Base-by-base conservation (phyloP, 2,888 invertebrate genomes). In the Ornithoptera alexandrae region DNA sequence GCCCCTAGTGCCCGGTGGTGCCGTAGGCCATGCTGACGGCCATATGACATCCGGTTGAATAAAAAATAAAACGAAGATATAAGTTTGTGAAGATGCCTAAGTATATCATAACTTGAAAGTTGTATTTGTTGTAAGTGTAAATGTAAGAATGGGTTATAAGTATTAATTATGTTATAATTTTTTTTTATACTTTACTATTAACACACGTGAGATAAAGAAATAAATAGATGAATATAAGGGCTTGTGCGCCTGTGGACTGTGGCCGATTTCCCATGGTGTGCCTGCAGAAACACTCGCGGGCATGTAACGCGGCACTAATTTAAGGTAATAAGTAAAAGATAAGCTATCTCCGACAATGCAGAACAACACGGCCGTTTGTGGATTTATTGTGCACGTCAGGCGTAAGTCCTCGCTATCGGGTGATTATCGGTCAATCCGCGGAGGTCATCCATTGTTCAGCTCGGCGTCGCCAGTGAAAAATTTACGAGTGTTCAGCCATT, bases 351-450 rank as follows among this genome's bases (percentile, higher is more conserved):
- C 68, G 71, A 75, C 78, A 76, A 78, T 75, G 69, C 65, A 66
- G 69, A 75, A 75, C 78, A 78, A 77, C 76, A 74, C 74, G 74
- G 69, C 66, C 75, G 70, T 71, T 66, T 72, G 74, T 74, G 75
- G 77, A 79, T 79, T 79, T 79, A 79, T 77, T 75, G 76, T 69
- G 63, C 63, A 73, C 74, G 76, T 76, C 78, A 77, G 75, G 73
- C 77, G 75, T 78, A 75, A 79, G 77, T 78, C 77, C 76, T 76
- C 70, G 74, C 75, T 78, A 79, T 80, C 78, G 74, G 72, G 74
- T 76, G 79, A 79, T 78, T 78, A 82, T 81, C 82, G 80, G 79
- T 79, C 82, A 79, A 73, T 74, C 74, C 71, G 70, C 67, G 69
- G 76, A 76, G 80, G 81, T 80, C 79, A 77, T 74, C 75, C 76